phyloP scores from a whole-genome alignment of 2,888 invertebrate genomes.

The Campopleginae sp. region DNA sequence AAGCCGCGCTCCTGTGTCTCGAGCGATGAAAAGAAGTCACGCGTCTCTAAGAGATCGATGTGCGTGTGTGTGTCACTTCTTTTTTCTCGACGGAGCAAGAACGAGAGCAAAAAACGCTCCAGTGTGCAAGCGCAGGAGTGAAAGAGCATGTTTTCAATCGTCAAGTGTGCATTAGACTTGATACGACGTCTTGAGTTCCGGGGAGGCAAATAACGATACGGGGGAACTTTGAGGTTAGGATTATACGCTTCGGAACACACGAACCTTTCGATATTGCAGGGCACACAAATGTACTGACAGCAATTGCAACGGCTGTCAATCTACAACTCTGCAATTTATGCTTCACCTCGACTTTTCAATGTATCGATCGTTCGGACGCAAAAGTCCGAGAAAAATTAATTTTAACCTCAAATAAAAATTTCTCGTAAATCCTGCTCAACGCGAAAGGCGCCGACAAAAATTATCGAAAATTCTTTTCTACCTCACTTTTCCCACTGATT shows the following conservation, averaged over 20 bases:
- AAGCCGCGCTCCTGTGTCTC: background rate
- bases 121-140: slow-evolving; percentile 4
- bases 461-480: background rate
- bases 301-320: background rate
- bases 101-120: slow-evolving; percentile 18
- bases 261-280: slow-evolving; percentile 10
- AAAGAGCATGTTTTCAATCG: slow-evolving; percentile 1
- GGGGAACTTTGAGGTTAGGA: background rate
- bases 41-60: slow-evolving; percentile 34
- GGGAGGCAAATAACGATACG: background rate
- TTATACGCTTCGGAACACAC: slow-evolving; percentile 10
- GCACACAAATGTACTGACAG: background rate
- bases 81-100: background rate
- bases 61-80: background rate
- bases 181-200: slow-evolving; percentile 12
- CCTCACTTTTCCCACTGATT: background rate
- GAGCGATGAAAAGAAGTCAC: slow-evolving; percentile 36
- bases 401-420: background rate
- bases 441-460: no score
- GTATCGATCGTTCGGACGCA: background rate
- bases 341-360: background rate
- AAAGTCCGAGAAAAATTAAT: background rate
- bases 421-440: background rate
- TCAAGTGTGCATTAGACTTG: slow-evolving; percentile 8
- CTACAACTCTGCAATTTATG: background rate